Base-by-base conservation (phyloP, 2,113 vertebrate species). In the Lepus europaeus region DNA sequence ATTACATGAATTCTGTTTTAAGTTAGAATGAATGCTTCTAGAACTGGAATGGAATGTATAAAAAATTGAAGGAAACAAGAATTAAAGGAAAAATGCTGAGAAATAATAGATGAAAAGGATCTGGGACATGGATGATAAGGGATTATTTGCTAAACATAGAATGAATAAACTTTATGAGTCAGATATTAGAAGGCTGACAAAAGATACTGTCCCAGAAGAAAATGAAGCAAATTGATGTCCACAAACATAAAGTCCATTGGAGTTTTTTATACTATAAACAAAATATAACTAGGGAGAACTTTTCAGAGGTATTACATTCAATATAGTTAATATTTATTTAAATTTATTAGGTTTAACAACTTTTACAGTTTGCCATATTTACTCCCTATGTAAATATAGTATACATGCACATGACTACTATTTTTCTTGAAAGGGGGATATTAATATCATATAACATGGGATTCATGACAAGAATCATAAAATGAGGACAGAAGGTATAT, bases 81-180 rank as follows among this genome's bases (percentile, higher is more conserved):
- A 61, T 45, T 73, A 53, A 81, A 77, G 51, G 56, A 69, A 94
- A 86, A 61, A 3, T 12, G 74, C 49, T 68, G 12, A 91, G 45
- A 86, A 79, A 74, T 93, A 87, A 74, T 56, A 31, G 36, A 73
- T 77, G 25, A 82, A 90, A 92, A 49, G 63, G 49, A 51, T 59
- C 68, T 94, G 68, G 69, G 90, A 93, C 53, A 51, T 22, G 86
- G 23, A 13, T 69, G 64, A 93, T 86, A 92, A 97, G 93, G 56
- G 88, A 77, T 74, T 88, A 94, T 90, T 93, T 95, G 33, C 49
- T 53, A 88, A 86, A 7, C 69, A 74, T 45, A 81, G 88, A 88
- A 88, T 29, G 25, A 66, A 29, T 69, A 69, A 94, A 88, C 4
- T 22, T 70, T 72, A 76, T 85, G 2, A 91, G 95, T 68, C 49